Percentiles rank a stretch among this genome's conserved stretches.
Conservation (phyloP, 2,113 vertebrate species). For the Trematomus loennbergii region DNA sequence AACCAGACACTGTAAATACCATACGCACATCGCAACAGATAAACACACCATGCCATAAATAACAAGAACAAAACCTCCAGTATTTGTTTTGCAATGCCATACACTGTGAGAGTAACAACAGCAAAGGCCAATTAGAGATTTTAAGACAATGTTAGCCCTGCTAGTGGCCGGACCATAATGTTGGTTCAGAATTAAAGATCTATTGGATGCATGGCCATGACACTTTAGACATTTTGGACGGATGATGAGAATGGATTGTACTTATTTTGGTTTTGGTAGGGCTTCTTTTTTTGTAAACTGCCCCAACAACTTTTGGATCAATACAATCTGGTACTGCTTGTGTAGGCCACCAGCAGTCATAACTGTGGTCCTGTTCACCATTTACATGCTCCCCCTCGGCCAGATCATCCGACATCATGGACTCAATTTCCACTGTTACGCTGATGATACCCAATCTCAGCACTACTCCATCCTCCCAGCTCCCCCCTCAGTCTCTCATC, state of each 20-base stretch:
- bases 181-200: background rate
- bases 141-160: background rate
- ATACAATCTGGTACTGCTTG: background rate
- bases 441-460: too few relatives aligned
- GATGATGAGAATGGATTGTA: background rate
- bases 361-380: background rate
- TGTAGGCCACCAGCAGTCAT: background rate
- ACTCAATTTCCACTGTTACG: too few relatives aligned
- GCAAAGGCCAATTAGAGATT: background rate
- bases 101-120: slow-evolving; percentile 2
- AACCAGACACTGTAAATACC: background rate
- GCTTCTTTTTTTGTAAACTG: background rate
- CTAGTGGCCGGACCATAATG: background rate
- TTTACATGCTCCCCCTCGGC: too few relatives aligned
- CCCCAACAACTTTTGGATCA: background rate
- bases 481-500: too few relatives aligned
- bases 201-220: background rate
- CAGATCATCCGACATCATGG: too few relatives aligned
- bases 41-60: background rate
- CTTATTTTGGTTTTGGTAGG: background rate
- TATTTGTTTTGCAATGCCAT: background rate
- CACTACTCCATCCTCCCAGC: too few relatives aligned
- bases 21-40: background rate
- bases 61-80: background rate
- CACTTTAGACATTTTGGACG: background rate